Base-by-base conservation (phyloP, 2,888 invertebrate species). In the Drosophila birchii region DNA sequence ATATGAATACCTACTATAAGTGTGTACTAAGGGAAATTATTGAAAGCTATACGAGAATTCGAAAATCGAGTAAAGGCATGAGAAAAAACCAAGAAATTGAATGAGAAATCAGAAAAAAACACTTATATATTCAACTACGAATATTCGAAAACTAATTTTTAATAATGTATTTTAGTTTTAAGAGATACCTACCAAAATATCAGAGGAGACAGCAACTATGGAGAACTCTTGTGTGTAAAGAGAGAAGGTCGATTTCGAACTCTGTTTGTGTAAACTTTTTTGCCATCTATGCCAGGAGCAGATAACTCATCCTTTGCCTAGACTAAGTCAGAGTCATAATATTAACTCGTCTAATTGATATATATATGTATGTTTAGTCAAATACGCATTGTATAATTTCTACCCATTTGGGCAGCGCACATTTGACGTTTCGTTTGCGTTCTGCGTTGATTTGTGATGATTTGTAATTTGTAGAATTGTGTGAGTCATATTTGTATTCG, bases 321-420 rank as follows among this genome's bases (percentile, higher is more conserved):
- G 87, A 67, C 69, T 84, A 84, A 84, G 87, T 85, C 78, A 57
- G 79, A 86, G 87, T 81, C 87, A 86, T 86, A 84, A 67, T 86
- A 66, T 83, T 81, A 83, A 82, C 73, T 77, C 49, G 76, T 75
- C 59, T 64, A 45, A 63, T 64, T 53, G n/a, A 43, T 57, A 68
- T 20, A 32, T 9, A 32, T 34, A 34, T 41, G 16, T 51, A 55
- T 18, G 11, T 59, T 69, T 69, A 68, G 68, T 69, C 68, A 58
- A 51, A 51, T 68, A 44, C 73, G 47, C 45, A 58, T 70, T 63
- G 68, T 69, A 57, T 68, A 8, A 44, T 51, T 68, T 58, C 43
- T 41, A 51, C 53, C 51, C 66, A 66, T 73, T 59, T 38, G 39
- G 47, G 51, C 69, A 54, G 70, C 68, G 44, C 49, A 72, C 29